phyloP scores from a whole-genome alignment of 2,888 invertebrate genomes.

The Thereva unica region DNA sequence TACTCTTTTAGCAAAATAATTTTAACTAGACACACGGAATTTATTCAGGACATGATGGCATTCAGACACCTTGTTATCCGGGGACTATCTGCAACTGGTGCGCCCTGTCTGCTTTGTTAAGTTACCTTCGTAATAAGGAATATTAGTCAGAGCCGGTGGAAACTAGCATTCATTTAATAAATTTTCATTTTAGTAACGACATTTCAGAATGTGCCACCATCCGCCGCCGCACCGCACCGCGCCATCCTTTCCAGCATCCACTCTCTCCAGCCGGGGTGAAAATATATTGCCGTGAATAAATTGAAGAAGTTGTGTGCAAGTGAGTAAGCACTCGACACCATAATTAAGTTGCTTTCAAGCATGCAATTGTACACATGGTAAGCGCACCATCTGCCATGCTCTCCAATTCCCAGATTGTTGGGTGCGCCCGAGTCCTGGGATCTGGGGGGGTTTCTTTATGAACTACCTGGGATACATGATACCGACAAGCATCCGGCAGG shows the following conservation, averaged over 20 bases:
- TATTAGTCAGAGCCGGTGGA: conserved; percentile 16
- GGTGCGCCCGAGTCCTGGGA: no score
- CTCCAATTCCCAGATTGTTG: no score
- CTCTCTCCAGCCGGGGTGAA: conserved; percentile 17
- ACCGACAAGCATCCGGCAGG: neutral
- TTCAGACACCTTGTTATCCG: no score
- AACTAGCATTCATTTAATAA: conserved; percentile 23
- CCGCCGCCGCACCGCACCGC: no score
- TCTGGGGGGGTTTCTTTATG: no score
- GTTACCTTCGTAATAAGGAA: conserved; percentile 18
- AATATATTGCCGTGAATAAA: conserved; percentile 33
- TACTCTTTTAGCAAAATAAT: no score
- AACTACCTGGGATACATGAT: neutral
- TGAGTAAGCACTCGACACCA: conserved; percentile 32
- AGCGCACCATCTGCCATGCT: neutral
- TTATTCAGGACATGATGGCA: no score
- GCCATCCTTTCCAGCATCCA: neutral
- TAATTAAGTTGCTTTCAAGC: conserved; percentile 31
- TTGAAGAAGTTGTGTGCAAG: conserved; percentile 28
- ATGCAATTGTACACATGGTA: conserved; percentile 22
- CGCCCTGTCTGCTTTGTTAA: neutral
- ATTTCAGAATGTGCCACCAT: neutral
- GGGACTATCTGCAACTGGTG: no score
- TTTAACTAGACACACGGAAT: no score
- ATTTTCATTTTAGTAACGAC: conserved; percentile 33